Evolutionary conservation across 2,888 invertebrate genomes (phyloP), one percentile per base, ranked within the genome.

Genomic region (Hydropsyche betteni): DNA sequence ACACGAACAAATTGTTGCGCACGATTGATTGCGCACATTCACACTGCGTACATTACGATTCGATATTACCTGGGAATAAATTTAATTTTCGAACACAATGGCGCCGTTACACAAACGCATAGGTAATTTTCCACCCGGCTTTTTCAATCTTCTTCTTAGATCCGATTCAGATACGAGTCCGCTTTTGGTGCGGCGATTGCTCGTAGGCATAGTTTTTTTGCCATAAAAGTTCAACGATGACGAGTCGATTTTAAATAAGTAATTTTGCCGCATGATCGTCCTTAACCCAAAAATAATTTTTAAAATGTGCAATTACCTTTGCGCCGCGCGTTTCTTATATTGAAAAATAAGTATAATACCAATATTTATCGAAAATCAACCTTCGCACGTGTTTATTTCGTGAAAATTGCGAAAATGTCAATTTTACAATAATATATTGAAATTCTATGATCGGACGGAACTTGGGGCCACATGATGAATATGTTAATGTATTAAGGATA

Each of bases 221-320:
- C 4, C 8, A 58, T 58, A 58, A 58, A 58, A 53, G 24, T 24
- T 24, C 16, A 58, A 8, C 58, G 58, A 58, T 58, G 58, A 58
- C 58, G 58, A 24, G 24, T 58, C 14, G 58, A 14, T 58, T 58
- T 58, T 58, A 58, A 58, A 58, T 58, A 58, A 58, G 58, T 58
- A 58, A 58, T 16, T 58, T 58, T 58, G 24, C 58, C 16, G 58
- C 5, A 58, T 24, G 58, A 58, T 58, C 58, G 58, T 58, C 58
- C 58, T 58, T 58, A 58, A 58, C 58, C 58, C 16, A 58, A 58
- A 44, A 58, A 58, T 58, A 58, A 58, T 58, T 8, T 24, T 58
- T 16, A 58, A 58, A 24, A 58, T 58, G 24, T 58, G 16, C 16
- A 44, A 44, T 44, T 44, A 44, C 44, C 44, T 44, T 58, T 16